Base-by-base conservation (phyloP, 2,797 vertebrate species). In the Neomorphus geoffroyi region DNA sequence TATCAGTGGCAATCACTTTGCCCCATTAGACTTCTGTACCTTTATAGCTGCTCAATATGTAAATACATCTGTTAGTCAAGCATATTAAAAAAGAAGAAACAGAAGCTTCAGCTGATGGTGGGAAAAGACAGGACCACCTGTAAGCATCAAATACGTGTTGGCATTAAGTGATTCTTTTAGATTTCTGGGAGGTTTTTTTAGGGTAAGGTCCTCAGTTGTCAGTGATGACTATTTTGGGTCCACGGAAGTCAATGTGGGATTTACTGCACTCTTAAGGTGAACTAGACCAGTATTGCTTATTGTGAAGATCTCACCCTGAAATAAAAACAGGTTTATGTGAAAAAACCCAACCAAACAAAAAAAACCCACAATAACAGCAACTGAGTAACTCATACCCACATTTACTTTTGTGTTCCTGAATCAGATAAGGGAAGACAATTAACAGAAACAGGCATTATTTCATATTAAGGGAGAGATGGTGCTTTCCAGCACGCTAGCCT, bases 61-160 rank as follows among this genome's bases (percentile, higher is more conserved):
- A 80, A 83, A 33, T 65, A 54, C 58, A 43, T 88, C 93, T 94
- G 60, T 79, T 93, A 88, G 65, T 95, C 82, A 97, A 71, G 74
- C 58, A 46, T 95, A 86, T 77, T 96, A 62, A 60, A 91, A 86
- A 91, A 92, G 56, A 90, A 70, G 69, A 85, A 95, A 71, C 37
- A 95, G 35, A 92, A 72, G 58, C 61, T 88, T 81, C 71, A 86
- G 3, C 50, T 86, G 35, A 10, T 45, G 24, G 43, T 43, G 9
- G 45, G 32, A 77, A 83, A 66, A 86, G 57, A 71, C 37, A 77
- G 18, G 81, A 70, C 50, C 24, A 35, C 23, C 18, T 2, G 0
- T 74, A 78, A 74, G 21, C 30, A 43, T 60, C 13, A 61, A 32
- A 13, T 62, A 28, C 66, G 16, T 67, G 27, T n/a, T 66, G 41